Percentiles rank a stretch among this genome's conserved stretches.
phyloP scores from a whole-genome alignment of 2,113 vertebrate species.

The Channa maculata region DNA sequence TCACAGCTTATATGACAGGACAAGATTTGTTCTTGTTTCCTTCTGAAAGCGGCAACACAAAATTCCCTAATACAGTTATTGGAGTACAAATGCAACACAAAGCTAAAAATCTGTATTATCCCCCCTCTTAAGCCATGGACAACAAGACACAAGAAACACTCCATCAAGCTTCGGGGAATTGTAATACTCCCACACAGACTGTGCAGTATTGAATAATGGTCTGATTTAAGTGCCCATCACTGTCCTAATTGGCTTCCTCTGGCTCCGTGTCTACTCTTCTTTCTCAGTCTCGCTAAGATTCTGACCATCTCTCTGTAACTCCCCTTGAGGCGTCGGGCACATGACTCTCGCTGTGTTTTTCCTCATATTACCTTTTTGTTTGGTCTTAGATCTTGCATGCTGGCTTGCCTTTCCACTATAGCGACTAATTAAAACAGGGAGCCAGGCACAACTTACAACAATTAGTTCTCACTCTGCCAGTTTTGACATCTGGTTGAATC shows the following conservation, averaged over 20 bases:
- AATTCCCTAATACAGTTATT: constrained; percentile 45
- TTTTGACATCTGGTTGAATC: constrained; percentile 35
- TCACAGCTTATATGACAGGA: constrained; percentile 27
- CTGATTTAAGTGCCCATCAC: constrained; percentile 75
- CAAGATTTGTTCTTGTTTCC: constrained; percentile 29
- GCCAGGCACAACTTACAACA: constrained; percentile 22
- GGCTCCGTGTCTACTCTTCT: constrained; percentile 54
- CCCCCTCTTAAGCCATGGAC: constrained; percentile 62
- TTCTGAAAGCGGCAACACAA: constrained; percentile 29
- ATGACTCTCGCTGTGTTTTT: constrained; percentile 16
- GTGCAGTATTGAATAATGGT: constrained; percentile 64
- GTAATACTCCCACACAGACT: constrained; percentile 63
- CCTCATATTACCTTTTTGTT: constrained; percentile 8
- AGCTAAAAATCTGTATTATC: constrained; percentile 63
- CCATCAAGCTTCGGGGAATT: constrained; percentile 64
- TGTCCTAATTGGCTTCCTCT: constrained; percentile 74
- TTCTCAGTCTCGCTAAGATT: constrained; percentile 47
- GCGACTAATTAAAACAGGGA: constrained; percentile 38
- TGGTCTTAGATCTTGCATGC: neutral
- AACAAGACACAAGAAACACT: constrained; percentile 61
- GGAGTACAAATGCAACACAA: constrained; percentile 44
- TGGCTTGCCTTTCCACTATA: neutral
- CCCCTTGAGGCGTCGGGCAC: constrained; percentile 32
- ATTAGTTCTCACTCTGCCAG: constrained; percentile 33
- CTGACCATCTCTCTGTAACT: constrained; percentile 33